A percentile compares a stretch with the other conserved stretches of the same genome.
phyloP scores from a whole-genome alignment of 2,113 vertebrate species.

The Anoplopoma fimbria region DNA sequence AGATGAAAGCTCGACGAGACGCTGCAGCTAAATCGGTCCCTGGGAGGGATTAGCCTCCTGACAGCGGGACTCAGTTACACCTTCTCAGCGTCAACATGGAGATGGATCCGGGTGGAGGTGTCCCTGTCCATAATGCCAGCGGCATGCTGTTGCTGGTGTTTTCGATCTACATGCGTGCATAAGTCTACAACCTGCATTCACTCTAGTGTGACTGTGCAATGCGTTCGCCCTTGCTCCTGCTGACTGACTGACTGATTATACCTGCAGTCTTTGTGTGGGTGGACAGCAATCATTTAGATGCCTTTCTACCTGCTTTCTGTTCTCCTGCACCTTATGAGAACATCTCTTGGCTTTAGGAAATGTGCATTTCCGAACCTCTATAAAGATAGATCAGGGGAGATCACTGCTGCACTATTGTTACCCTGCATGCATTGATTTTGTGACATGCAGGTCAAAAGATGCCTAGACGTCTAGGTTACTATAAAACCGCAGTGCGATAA shows the following conservation, averaged over 20 bases:
- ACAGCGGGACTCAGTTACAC: constrained; percentile 67
- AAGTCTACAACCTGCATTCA: constrained; percentile 17
- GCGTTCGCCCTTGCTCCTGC: constrained; percentile 21
- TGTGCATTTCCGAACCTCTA: constrained; percentile 23
- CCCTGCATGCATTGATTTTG: too few species aligned
- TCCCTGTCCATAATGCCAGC: constrained; percentile 37
- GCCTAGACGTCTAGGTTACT: too few species aligned
- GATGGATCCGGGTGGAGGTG: constrained; percentile 38
- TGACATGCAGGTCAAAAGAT: too few species aligned
- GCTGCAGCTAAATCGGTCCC: constrained; percentile 64
- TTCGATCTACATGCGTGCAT: constrained; percentile 51
- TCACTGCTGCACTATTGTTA: too few species aligned
- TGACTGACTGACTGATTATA: constrained; percentile 63
- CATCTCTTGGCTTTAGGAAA: constrained; percentile 13
- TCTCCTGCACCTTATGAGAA: constrained; percentile 10
- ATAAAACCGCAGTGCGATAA: constrained; percentile 1
- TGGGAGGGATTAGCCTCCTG: constrained; percentile 66
- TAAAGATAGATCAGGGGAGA: constrained; percentile 23
- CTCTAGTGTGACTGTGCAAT: constrained; percentile 48
- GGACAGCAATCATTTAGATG: constrained; percentile 60
- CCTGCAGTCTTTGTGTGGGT: constrained; percentile 52
- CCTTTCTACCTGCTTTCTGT: constrained; percentile 19
- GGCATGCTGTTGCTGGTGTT: constrained; percentile 34
- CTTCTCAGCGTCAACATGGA: constrained; percentile 54
- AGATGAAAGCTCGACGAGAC: constrained; percentile 68